A percentile compares a stretch with the other conserved stretches of the same genome.
These are phyloP conservation scores for Apamea epomidion DNA, from an alignment of 2,888 invertebrate species.

Conservation along the genomic window DNA sequence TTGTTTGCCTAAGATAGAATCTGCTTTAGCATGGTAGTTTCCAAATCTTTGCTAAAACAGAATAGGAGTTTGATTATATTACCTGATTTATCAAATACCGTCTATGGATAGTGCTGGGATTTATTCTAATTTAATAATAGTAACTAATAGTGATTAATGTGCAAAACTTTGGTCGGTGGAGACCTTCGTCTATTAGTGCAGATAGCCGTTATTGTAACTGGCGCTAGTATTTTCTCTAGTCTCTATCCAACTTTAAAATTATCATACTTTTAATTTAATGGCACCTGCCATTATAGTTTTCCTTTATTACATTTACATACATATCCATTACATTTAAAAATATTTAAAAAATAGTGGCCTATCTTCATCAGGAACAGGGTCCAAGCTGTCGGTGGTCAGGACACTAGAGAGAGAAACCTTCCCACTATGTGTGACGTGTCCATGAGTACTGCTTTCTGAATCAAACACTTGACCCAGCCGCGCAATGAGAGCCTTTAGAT, in stretches of 20 bases:
- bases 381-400: too few species aligned
- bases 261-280: neutral
- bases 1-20: neutral
- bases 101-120: too few species aligned
- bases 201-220: neutral
- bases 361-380: too few species aligned
- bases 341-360: too few species aligned
- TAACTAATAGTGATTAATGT: neutral
- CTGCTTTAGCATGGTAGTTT: neutral
- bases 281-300: neutral
- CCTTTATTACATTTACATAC: too few species aligned
- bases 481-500: neutral
- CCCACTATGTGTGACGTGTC: too few species aligned
- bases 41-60: neutral
- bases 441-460: too few species aligned
- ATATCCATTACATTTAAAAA: too few species aligned
- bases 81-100: neutral
- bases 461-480: neutral
- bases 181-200: neutral
- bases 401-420: too few species aligned
- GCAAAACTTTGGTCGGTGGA: constrained; percentile 4
- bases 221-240: neutral
- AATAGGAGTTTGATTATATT: neutral
- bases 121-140: neutral
- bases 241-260: neutral